Evolutionary conservation across 92 coral and sea anemone species (phyloP).

Genomic region (Actinostola sp.): DNA sequence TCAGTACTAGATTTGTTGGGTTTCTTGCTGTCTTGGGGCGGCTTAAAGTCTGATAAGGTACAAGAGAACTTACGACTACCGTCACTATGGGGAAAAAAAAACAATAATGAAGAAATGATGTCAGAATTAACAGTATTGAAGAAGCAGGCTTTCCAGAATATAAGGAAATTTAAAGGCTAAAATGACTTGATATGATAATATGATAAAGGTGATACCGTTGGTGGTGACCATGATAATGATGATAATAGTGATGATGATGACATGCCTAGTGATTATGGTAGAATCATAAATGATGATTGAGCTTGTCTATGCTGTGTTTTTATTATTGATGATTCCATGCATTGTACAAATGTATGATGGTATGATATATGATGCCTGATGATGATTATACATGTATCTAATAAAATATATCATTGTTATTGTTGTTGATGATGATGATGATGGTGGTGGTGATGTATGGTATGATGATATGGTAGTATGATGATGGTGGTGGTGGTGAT

Average conservation of each 20-base stretch:
- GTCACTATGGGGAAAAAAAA: constrained; percentile 34
- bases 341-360: no score
- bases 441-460: not conserved
- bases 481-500: no score
- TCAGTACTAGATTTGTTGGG: constrained; percentile 23
- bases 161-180: no score
- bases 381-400: not conserved
- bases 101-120: not conserved
- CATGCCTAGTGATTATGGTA: not conserved
- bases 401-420: not conserved
- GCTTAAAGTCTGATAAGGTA: constrained; percentile 18
- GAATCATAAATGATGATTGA: no score
- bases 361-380: no score
- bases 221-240: not conserved
- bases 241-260: not conserved
- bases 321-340: no score
- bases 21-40: constrained; percentile 11
- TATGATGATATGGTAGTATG: no score
- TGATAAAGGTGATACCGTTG: not conserved
- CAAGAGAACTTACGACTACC: constrained; percentile 73
- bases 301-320: no score
- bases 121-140: no score
- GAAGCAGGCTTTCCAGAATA: no score
- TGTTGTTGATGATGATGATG: no score
- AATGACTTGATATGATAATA: no score